Evolutionary conservation across 2,888 invertebrate species (phyloP).

Genomic region (Chouioia cunea): DNA sequence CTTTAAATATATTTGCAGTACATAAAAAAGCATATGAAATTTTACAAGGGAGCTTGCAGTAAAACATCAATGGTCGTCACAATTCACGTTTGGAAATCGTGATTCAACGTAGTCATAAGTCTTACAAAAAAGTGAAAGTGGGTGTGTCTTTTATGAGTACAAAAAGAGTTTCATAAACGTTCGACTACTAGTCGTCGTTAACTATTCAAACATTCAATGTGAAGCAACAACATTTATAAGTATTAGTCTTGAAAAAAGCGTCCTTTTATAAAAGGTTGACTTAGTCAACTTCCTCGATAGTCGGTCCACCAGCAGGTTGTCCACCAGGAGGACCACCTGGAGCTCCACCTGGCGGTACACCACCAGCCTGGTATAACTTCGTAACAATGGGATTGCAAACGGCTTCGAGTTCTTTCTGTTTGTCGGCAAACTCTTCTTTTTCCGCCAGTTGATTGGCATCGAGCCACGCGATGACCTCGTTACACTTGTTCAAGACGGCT

Average conservation of each 20-base stretch:
- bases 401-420: conserved; percentile 75
- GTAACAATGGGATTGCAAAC: conserved; percentile 62
- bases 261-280: conserved; percentile 3
- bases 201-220: conserved; percentile 3
- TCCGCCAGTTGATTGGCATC: conserved; percentile 74
- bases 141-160: background rate
- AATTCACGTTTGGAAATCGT: background rate
- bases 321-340: conserved; percentile 61
- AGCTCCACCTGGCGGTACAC: conserved; percentile 62
- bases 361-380: conserved; percentile 68
- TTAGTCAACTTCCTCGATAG: conserved; percentile 92
- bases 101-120: background rate
- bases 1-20: conserved; percentile 9
- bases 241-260: background rate
- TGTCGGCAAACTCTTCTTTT: conserved; percentile 75
- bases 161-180: background rate
- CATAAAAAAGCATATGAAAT: conserved; percentile 28
- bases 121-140: background rate
- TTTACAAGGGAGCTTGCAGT: conserved; percentile 1
- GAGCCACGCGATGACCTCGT: conserved; percentile 72
- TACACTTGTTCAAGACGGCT: conserved; percentile 71
- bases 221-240: conserved; percentile 8
- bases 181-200: conserved; percentile 13
- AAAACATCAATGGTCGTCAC: too few species aligned
- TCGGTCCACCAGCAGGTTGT: conserved; percentile 70